Percentiles rank a stretch among this genome's conserved stretches.
These are phyloP conservation scores for Cygnus atratus DNA, from an alignment of 2,113 vertebrate genomes.

Conservation along the genomic window DNA sequence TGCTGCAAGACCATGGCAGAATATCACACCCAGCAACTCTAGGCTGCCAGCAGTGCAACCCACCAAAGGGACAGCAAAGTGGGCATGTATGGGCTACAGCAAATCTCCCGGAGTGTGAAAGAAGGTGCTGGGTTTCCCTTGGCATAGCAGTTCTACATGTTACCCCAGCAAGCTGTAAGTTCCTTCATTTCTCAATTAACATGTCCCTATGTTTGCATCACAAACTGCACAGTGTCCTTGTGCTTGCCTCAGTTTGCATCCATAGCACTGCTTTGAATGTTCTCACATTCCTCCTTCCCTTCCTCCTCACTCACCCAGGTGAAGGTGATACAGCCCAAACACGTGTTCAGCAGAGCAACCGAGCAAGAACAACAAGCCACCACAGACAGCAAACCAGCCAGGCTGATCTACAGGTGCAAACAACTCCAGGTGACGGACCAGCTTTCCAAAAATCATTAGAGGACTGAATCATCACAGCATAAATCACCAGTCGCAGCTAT, in stretches of 20 bases:
- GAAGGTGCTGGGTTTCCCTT: not conserved
- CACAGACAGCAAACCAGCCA: not conserved
- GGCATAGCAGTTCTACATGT: not conserved
- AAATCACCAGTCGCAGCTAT: not conserved
- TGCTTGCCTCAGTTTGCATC: not conserved
- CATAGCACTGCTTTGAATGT: not conserved
- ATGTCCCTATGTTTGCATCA: not conserved
- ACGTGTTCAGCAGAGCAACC: not conserved
- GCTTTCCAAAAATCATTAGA: slow-evolving; percentile 10
- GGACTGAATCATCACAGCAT: not conserved
- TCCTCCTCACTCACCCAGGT: not conserved
- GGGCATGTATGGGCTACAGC: accelerated
- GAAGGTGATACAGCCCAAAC: not conserved
- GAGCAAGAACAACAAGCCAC: not conserved
- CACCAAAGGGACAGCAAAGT: not conserved
- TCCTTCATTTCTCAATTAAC: not conserved
- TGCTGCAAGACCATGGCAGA: accelerated
- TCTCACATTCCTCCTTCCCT: not conserved
- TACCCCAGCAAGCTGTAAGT: not conserved
- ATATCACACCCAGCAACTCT: accelerated
- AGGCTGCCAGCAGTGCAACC: not conserved
- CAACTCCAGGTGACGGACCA: not conserved
- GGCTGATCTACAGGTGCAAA: not conserved
- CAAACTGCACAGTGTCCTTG: accelerated
- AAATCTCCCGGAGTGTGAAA: not conserved